Conservation (phyloP, 2,888 invertebrate species). For the Synanthedon myopaeformis region DNA sequence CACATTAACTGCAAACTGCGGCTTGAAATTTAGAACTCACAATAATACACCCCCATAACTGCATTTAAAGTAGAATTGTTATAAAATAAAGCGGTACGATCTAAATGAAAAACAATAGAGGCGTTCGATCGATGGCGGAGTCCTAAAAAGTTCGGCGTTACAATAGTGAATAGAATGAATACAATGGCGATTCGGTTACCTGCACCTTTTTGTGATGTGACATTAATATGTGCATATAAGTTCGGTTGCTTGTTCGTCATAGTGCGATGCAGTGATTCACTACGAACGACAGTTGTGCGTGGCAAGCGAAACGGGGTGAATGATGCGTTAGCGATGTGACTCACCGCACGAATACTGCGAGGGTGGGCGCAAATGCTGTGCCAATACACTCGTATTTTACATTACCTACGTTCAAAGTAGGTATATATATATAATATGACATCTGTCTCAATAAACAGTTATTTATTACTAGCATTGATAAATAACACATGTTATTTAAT, state of each 20-base stretch:
- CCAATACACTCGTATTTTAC: conserved; percentile 36
- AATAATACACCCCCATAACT: background rate
- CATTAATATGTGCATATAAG: conserved; percentile 58
- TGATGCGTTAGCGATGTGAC: conserved; percentile 15
- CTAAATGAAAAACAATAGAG: conserved; percentile 43
- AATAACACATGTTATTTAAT: conserved; percentile 9
- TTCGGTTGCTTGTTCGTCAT: conserved; percentile 4
- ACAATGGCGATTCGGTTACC: conserved; percentile 64
- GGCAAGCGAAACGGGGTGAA: conserved; percentile 11
- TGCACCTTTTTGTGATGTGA: conserved; percentile 12
- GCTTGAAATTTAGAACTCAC: background rate
- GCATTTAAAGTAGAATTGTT: too few species aligned
- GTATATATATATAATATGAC: conserved; percentile 17
- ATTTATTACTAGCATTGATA: conserved; percentile 26
- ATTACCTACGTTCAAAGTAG: conserved; percentile 32
- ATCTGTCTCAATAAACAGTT: conserved; percentile 17
- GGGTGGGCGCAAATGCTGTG: conserved; percentile 13
- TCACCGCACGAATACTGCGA: conserved; percentile 15
- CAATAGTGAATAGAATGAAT: conserved; percentile 41
- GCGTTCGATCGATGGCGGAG: conserved; percentile 52
- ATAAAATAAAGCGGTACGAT: conserved; percentile 40
- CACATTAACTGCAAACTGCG: too few species aligned
- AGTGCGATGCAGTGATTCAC: conserved; percentile 30
- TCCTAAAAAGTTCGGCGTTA: conserved; percentile 57
- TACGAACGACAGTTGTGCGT: conserved; percentile 30